Evolutionary conservation across 2,797 vertebrate genomes (phyloP).

Genomic region (Cynopterus sphinx): DNA sequence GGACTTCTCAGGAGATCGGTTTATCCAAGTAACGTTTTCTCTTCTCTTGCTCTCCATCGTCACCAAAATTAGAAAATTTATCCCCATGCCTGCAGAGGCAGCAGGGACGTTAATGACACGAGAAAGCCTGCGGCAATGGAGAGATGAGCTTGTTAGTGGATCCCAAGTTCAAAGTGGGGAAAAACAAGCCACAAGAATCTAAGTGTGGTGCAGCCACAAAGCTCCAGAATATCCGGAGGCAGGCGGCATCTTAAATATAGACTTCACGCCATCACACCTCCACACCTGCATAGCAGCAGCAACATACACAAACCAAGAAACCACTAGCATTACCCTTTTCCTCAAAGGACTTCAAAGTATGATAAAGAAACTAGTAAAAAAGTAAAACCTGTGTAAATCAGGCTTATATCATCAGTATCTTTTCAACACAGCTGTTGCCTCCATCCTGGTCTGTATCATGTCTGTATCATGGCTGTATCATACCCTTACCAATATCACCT

Average conservation of each 20-base stretch:
- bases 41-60: not conserved
- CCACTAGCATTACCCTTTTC: not conserved
- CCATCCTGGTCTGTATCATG: not conserved
- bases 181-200: not conserved
- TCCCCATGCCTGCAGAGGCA: not conserved
- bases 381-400: not conserved
- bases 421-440: not conserved
- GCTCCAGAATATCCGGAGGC: not conserved
- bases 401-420: not conserved
- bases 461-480: not conserved
- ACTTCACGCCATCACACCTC: not conserved
- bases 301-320: not conserved
- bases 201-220: not conserved
- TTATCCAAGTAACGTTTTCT: not conserved
- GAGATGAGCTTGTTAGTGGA: not conserved
- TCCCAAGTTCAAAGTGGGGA: not conserved
- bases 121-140: not conserved
- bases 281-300: not conserved
- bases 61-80: not conserved
- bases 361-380: not conserved
- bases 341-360: not conserved
- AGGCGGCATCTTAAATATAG: not conserved
- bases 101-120: fast-evolving
- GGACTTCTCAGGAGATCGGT: not conserved
- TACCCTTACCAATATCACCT: not conserved